These are phyloP conservation scores for Ancistrus triradiatus DNA, from an alignment of 2,113 vertebrate species.

Conservation along the genomic window DNA sequence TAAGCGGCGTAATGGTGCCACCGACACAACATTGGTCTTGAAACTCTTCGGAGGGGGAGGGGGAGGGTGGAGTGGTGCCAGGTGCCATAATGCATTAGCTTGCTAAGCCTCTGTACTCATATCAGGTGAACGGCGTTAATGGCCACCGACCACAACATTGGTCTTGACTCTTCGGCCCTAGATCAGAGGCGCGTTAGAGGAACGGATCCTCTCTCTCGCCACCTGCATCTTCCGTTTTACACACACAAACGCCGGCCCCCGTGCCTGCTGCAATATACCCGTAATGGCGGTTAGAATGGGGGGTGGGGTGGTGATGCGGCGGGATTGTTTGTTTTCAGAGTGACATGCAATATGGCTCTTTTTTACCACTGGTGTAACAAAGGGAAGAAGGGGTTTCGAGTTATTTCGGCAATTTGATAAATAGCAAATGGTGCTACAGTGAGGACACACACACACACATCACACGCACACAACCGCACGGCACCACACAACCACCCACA, in stretches of 20 bases:
- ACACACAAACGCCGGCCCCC: slow-evolving; percentile 11
- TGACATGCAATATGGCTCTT: slow-evolving; percentile 19
- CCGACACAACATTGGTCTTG: too few relatives aligned
- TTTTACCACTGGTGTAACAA: neutral
- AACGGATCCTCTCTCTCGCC: slow-evolving; percentile 26
- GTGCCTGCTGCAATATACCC: slow-evolving; percentile 35
- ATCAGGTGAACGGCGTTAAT: slow-evolving; percentile 30
- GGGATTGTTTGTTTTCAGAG: neutral
- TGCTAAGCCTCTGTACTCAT: slow-evolving; percentile 36
- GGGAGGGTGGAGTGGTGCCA: slow-evolving; percentile 33
- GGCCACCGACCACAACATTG: neutral
- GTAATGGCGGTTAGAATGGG: slow-evolving; percentile 32
- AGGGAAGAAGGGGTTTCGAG: too few relatives aligned
- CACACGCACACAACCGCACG: too few relatives aligned
- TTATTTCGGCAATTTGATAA: neutral
- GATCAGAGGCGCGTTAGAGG: slow-evolving; percentile 34
- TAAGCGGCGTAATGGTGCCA: too few relatives aligned
- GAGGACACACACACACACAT: too few relatives aligned
- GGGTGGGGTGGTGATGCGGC: too few relatives aligned
- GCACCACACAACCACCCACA: too few relatives aligned
- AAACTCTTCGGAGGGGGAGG: too few relatives aligned
- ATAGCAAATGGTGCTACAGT: too few relatives aligned
- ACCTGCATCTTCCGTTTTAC: slow-evolving; percentile 35
- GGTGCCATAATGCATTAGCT: slow-evolving; percentile 28
- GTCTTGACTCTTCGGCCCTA: slow-evolving; percentile 20